Evolutionary conservation across 1,140 invertebrate species (phyloP).

Genomic region (Zophobas morio): DNA sequence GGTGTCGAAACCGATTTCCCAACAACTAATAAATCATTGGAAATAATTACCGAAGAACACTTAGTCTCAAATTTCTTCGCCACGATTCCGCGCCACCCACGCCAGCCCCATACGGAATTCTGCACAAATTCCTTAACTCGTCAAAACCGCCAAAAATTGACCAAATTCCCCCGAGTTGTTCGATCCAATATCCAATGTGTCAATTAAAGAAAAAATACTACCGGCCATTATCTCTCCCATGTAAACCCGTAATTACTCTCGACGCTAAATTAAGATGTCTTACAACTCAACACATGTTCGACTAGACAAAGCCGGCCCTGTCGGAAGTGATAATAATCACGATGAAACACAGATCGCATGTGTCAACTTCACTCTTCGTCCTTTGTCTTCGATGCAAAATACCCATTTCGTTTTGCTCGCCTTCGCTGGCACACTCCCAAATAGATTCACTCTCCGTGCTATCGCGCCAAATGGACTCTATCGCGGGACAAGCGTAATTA

Average conservation of each 20-base stretch:
- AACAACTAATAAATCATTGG: slow-evolving; percentile 34
- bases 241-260: slow-evolving; percentile 15
- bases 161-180: not conserved
- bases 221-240: slow-evolving; percentile 12
- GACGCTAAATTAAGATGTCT: slow-evolving; percentile 2
- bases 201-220: slow-evolving; percentile 29
- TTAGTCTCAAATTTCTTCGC: slow-evolving; percentile 1
- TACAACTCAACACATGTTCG: slow-evolving; percentile 11
- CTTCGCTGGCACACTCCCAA: slow-evolving; percentile 10
- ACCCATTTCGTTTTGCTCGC: slow-evolving; percentile 2
- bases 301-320: slow-evolving; percentile 18
- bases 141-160: too few relatives aligned
- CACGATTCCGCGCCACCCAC: too few relatives aligned
- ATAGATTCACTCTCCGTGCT: slow-evolving; percentile 5
- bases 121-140: not conserved
- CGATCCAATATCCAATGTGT: too few relatives aligned
- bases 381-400: not conserved
- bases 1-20: slow-evolving; percentile 36
- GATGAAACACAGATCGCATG: slow-evolving; percentile 22
- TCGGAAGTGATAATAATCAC: slow-evolving; percentile 33
- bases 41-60: slow-evolving; percentile 27
- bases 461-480: slow-evolving; percentile 4
- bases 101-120: not conserved
- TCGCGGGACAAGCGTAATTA: slow-evolving; percentile 17
- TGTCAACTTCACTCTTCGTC: slow-evolving; percentile 6